Evolutionary conservation across 2,797 vertebrate species (phyloP).

Genomic region (Lithobates pipiens): DNA sequence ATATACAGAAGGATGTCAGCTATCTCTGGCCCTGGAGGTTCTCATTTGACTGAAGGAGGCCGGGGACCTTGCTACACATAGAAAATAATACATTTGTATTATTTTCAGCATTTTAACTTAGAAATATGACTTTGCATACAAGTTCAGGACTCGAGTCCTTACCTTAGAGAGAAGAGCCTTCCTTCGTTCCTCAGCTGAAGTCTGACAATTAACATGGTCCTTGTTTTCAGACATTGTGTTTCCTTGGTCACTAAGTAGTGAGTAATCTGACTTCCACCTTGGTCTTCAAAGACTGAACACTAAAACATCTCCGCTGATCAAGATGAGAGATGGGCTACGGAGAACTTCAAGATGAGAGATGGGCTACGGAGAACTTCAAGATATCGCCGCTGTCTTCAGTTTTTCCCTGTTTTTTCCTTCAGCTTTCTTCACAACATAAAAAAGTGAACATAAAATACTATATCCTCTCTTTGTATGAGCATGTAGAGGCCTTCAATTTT

Average conservation of each 20-base stretch:
- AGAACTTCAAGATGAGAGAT: no score
- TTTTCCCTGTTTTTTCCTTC: neutral
- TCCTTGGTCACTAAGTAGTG: neutral
- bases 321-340: no score
- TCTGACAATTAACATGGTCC: no score
- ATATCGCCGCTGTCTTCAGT: no score
- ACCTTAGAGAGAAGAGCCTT: constrained; percentile 43
- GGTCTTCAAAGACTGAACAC: neutral
- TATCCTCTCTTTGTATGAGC: neutral
- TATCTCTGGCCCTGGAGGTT: no score
- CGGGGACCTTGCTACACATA: no score
- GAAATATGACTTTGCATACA: neutral
- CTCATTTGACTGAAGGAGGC: no score
- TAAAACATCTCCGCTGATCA: neutral
- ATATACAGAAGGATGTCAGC: no score
- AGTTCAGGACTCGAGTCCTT: neutral
- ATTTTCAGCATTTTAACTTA: no score
- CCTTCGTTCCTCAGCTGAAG: neutral
- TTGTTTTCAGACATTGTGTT: constrained; percentile 3
- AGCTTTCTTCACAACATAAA: neutral
- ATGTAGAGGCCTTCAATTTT: neutral
- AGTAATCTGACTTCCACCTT: neutral
- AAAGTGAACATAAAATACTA: neutral
- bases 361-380: no score
- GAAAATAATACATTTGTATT: no score